A percentile compares a stretch with the other conserved stretches of the same genome.
Evolutionary conservation across 2,888 invertebrate genomes (phyloP).

Genomic region (Agrilus biguttatus): DNA sequence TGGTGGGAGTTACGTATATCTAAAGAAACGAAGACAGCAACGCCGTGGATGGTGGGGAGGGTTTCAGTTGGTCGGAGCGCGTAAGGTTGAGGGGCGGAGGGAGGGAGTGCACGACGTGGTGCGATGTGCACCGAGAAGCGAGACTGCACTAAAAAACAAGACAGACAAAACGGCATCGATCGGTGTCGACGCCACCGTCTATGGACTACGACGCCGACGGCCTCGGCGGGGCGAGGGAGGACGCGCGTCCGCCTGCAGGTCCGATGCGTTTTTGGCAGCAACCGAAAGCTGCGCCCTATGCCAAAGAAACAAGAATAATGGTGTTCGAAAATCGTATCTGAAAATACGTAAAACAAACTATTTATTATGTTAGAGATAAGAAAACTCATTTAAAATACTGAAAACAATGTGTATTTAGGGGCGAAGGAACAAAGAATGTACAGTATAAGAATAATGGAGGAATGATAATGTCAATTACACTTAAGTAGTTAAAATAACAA

Average conservation of each 20-base stretch:
- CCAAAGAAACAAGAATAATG: too few relatives aligned
- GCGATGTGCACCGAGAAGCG: constrained; percentile 12
- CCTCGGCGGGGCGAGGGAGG: constrained; percentile 4
- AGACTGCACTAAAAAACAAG: constrained; percentile 9
- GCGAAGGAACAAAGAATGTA: too few relatives aligned
- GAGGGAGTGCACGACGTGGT: constrained; percentile 11
- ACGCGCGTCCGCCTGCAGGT: constrained; percentile 12
- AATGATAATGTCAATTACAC: too few relatives aligned
- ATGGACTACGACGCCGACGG: background rate
- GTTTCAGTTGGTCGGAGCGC: constrained; percentile 7
- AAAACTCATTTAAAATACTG: too few relatives aligned
- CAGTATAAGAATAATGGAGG: too few relatives aligned
- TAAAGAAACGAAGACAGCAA: constrained; percentile 19
- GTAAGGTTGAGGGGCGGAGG: constrained; percentile 3
- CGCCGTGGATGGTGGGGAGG: constrained; percentile 14
- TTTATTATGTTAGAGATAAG: too few relatives aligned
- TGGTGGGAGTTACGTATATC: constrained; percentile 13
- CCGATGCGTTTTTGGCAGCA: constrained; percentile 13
- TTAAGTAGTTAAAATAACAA: too few relatives aligned
- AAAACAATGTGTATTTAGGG: too few relatives aligned
- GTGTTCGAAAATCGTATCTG: too few relatives aligned
- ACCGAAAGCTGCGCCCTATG: background rate
- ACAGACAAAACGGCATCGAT: constrained; percentile 19
- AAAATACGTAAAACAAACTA: too few relatives aligned
- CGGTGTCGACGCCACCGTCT: constrained; percentile 8